Base-by-base conservation (phyloP, 2,888 invertebrate genomes). In the Trichogramma evanescens region DNA sequence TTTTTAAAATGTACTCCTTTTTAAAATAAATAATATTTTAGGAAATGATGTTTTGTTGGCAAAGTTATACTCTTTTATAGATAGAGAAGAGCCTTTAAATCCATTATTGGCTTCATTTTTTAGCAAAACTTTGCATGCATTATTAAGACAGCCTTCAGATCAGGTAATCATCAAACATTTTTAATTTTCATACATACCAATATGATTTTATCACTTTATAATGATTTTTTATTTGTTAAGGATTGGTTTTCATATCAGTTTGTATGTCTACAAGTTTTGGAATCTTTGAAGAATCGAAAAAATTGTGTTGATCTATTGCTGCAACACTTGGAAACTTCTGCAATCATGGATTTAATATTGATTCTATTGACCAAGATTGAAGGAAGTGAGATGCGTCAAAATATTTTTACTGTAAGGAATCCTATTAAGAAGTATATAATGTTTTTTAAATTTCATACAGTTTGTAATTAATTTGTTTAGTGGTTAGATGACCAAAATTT, bases 21-120 rank as follows among this genome's bases (percentile, higher is more conserved):
- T 52, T 41, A 13, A 56, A 6, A 13, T 54, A 10, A 9, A 53
- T 50, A 54, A 59, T 57, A 39, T 69, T 71, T 59, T 56, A 76
- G 85, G 86, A 65, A 89, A 93, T 73, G 84, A 87, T 68, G 82
- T 82, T 52, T 86, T 92, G 73, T 84, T 97, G 79, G 85, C 88
- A 72, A 88, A 91, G 72, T 83, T 97, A 63, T 96, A 93, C 79
- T 86, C 88, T 74, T 96, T 96, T 82, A 84, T 96, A 72, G 90
- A 92, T 77, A 84, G 84, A 65, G 89, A 93, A 67, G 88, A 91
- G 69, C 91, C 93, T 45, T 83, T 97, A 61, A 97, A 97, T 81
- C 95, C 96, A 57, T 82, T 97, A 68, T 83, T 96, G 73, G 94
- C 96, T 56, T 95, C 95, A 66, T 97, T 94, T 83, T 95, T 95